A percentile compares a stretch with the other conserved stretches of the same genome.
Conservation (phyloP, 2,113 vertebrate genomes). For the Aythya baeri region DNA sequence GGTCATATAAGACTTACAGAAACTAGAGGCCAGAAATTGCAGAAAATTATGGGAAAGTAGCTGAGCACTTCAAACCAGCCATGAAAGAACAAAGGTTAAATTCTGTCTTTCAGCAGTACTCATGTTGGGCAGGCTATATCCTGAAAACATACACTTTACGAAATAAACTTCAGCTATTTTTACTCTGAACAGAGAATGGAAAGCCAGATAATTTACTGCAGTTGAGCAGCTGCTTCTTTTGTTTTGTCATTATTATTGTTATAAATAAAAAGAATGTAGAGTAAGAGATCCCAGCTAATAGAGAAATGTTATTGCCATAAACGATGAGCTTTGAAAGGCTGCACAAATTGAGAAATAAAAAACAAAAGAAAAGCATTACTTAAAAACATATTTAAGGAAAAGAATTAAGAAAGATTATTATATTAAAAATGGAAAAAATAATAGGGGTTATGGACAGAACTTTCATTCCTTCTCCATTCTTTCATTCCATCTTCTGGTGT, state of each 20-base stretch:
- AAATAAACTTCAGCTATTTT: constrained; percentile 53
- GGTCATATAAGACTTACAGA: not conserved
- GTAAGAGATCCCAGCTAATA: not conserved
- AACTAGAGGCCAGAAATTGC: not conserved
- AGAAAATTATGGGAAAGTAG: not conserved
- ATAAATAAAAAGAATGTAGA: constrained; percentile 4
- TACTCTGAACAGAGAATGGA: not conserved
- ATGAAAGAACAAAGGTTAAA: constrained; percentile 15
- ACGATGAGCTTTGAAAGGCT: not conserved
- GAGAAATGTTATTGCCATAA: not conserved
- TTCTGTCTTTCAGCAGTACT: not conserved
- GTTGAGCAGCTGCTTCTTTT: not conserved
- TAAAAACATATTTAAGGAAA: not conserved
- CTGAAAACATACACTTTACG: not conserved
- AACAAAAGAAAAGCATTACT: not conserved
- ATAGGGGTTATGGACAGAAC: not conserved
- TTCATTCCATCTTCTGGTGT: not conserved
- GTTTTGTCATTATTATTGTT: constrained; percentile 10
- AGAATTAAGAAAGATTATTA: not conserved
- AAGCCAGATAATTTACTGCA: constrained; percentile 41
- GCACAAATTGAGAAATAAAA: not conserved
- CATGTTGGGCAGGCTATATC: not conserved
- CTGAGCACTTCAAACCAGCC: not conserved
- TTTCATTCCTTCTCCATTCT: not conserved
- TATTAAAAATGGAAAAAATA: not conserved